These are phyloP conservation scores for Xanthostigma xanthostigma DNA, from an alignment of 2,888 invertebrate species.

Conservation along the genomic window DNA sequence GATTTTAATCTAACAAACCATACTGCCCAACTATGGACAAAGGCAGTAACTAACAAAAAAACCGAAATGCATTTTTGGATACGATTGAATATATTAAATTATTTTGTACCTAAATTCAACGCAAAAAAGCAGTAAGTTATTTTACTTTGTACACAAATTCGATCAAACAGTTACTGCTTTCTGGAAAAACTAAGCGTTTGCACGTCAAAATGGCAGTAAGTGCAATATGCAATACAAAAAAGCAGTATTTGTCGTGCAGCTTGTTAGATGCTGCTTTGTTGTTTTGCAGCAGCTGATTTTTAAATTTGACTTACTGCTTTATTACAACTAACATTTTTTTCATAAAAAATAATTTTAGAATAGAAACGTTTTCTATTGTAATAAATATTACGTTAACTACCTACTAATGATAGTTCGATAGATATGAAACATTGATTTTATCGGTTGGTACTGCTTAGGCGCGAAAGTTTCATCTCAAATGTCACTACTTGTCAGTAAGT, in stretches of 20 bases:
- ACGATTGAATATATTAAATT: background rate
- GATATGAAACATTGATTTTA: too few species aligned
- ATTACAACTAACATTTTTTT: background rate
- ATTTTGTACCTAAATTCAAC: background rate
- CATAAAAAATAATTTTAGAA: too few species aligned
- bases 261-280: slow-evolving; percentile 1
- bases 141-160: too few species aligned
- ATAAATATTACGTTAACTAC: too few species aligned
- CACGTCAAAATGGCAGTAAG: background rate
- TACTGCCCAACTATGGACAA: slow-evolving; percentile 1
- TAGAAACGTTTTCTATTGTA: too few species aligned
- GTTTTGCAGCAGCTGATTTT: background rate
- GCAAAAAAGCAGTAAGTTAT: too few species aligned
- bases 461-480: too few species aligned
- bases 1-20: too few species aligned
- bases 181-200: background rate
- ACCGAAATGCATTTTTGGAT: background rate
- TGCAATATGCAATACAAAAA: background rate
- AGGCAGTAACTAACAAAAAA: slow-evolving; percentile 1
- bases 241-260: background rate
- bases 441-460: too few species aligned
- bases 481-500: too few species aligned
- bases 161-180: too few species aligned
- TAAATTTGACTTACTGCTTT: background rate
- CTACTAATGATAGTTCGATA: too few species aligned